Conservation (phyloP, 2,797 vertebrate genomes). For the Oreortyx pictus region DNA sequence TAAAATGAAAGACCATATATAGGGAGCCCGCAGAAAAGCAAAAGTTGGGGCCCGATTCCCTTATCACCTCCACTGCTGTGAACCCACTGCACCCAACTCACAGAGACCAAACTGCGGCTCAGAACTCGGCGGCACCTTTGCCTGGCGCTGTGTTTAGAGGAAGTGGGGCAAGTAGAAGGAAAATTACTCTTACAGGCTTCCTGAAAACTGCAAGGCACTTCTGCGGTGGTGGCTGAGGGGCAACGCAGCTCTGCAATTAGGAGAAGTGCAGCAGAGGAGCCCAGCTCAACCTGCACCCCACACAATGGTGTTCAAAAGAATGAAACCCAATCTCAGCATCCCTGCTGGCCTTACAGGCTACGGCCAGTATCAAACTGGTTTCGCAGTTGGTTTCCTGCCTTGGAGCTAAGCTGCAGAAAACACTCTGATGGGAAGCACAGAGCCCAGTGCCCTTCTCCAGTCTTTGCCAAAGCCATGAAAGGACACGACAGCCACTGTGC, state of each 20-base stretch:
- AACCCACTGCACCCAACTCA: background rate
- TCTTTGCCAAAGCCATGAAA: slow-evolving; percentile 61
- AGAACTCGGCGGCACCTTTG: background rate
- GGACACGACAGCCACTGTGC: slow-evolving; percentile 3
- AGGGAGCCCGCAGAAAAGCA: background rate
- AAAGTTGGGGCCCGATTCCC: background rate
- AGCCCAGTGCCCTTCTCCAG: slow-evolving; percentile 64
- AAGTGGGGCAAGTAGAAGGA: slow-evolving; percentile 46
- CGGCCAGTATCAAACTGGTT: rapidly evolving
- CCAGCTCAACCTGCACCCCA: background rate
- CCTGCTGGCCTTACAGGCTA: rapidly evolving
- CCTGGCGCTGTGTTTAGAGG: slow-evolving; percentile 21
- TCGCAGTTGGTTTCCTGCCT: background rate
- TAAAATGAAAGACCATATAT: background rate
- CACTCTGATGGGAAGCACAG: slow-evolving; percentile 37
- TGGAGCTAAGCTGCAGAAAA: background rate
- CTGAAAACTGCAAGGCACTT: background rate
- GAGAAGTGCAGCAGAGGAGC: background rate
- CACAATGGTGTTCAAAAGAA: background rate
- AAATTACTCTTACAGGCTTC: slow-evolving; percentile 30
- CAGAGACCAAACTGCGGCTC: slow-evolving; percentile 12
- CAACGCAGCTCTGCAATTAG: background rate
- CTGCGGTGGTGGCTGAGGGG: background rate
- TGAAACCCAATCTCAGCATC: background rate
- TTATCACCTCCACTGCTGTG: background rate